phyloP scores from a whole-genome alignment of 2,797 vertebrate genomes.

The Trachurus trachurus region DNA sequence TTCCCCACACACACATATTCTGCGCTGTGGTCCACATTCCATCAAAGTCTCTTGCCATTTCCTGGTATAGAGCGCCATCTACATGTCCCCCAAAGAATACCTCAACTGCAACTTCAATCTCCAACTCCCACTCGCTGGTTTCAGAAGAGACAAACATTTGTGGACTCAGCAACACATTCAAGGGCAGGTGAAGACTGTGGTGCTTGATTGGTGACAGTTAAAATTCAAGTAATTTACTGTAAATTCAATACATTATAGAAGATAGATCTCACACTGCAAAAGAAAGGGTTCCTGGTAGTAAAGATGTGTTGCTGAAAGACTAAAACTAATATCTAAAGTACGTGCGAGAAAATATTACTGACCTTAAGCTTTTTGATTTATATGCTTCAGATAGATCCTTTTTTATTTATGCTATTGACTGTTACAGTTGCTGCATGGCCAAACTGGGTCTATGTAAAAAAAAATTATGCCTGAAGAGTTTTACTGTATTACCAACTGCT shows the following conservation, averaged over 20 bases:
- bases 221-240: not conserved
- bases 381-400: not conserved
- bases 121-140: not conserved
- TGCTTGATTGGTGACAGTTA: slow-evolving; percentile 18
- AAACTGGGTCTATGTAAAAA: slow-evolving; percentile 1
- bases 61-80: slow-evolving; percentile 79
- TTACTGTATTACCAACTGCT: not conserved
- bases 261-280: not conserved
- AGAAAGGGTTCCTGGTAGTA: not conserved
- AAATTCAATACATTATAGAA: not conserved
- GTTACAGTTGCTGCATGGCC: not conserved
- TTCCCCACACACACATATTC: slow-evolving; percentile 12
- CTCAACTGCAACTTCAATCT: slow-evolving; percentile 19
- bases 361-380: not conserved
- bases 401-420: not conserved
- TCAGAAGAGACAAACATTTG: slow-evolving; percentile 27
- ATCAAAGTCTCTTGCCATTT: slow-evolving; percentile 55
- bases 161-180: slow-evolving; percentile 11
- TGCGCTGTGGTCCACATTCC: slow-evolving; percentile 46
- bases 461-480: too few relatives aligned
- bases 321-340: slow-evolving; percentile 1
- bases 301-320: not conserved
- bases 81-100: slow-evolving; percentile 44
- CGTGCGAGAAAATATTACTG: too few relatives aligned
- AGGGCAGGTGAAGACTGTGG: slow-evolving; percentile 13